Conservation (phyloP, 2,797 vertebrate species). For the Buceros bicornis region DNA sequence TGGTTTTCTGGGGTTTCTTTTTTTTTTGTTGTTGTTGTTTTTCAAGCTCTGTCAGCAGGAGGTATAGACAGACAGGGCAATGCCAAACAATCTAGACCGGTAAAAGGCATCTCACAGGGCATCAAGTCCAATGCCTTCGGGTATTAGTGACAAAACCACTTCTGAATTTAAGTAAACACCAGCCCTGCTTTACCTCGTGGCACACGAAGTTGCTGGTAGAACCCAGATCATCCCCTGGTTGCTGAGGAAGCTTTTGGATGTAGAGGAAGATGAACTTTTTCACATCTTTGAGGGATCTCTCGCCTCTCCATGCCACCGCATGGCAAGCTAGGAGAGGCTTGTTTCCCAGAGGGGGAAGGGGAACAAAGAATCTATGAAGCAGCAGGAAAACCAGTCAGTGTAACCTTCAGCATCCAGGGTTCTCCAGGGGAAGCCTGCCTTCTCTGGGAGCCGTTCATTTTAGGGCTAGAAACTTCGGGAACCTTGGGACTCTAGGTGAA, state of each 20-base stretch:
- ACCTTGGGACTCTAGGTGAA: background rate
- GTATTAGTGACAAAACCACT: background rate
- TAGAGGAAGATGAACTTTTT: background rate
- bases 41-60: background rate
- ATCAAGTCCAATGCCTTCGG: background rate
- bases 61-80: background rate
- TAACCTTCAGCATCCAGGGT: background rate
- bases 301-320: background rate
- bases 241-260: background rate
- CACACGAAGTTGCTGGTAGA: background rate
- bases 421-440: background rate
- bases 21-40: no score
- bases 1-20: no score
- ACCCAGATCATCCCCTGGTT: background rate
- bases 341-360: background rate
- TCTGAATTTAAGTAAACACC: background rate
- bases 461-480: background rate
- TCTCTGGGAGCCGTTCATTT: background rate
- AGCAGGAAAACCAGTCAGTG: background rate
- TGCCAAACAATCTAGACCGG: background rate
- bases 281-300: background rate
- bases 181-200: background rate
- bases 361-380: background rate
- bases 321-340: background rate
- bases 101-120: background rate